Evolutionary conservation across 2,888 invertebrate genomes (phyloP).

Genomic region (Anoplius nigerrimus): DNA sequence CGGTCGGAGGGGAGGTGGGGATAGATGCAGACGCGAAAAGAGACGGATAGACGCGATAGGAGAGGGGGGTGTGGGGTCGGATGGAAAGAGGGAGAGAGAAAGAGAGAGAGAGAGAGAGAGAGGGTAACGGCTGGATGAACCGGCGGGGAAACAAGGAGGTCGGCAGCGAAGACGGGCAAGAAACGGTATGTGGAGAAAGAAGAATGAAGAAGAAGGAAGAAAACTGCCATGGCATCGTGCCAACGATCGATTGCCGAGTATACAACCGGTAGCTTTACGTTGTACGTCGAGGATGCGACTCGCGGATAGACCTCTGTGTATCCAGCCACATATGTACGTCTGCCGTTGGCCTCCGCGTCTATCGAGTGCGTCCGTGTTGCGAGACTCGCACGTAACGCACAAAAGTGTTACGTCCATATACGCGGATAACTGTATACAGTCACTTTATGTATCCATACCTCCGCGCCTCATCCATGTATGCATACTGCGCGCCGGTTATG

Average conservation of each 20-base stretch:
- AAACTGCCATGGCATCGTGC: conserved; percentile 50
- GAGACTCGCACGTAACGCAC: not conserved
- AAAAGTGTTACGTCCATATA: not conserved
- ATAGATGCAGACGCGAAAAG: conserved; percentile 15
- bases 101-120: not conserved
- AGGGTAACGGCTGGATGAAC: not conserved
- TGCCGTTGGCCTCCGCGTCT: conserved; percentile 1
- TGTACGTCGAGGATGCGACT: conserved; percentile 42
- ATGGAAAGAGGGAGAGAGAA: not conserved
- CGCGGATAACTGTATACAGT: not conserved
- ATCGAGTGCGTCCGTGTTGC: conserved; percentile 45
- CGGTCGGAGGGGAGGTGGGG: conserved; percentile 7
- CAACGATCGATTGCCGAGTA: conserved; percentile 54
- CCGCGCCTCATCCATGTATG: conserved; percentile 4
- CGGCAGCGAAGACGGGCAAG: conserved; percentile 14
- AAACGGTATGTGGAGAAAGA: conserved; percentile 32
- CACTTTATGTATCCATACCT: conserved; percentile 7
- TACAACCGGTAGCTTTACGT: conserved; percentile 31
- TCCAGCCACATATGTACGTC: too few relatives aligned
- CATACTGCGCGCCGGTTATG: too few relatives aligned
- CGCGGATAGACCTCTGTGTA: conserved; percentile 14
- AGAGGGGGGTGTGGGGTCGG: too few relatives aligned
- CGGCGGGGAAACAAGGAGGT: not conserved
- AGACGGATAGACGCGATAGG: conserved; percentile 25
- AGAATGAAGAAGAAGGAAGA: conserved; percentile 21